Base-by-base conservation (phyloP, 1,140 invertebrate genomes). In the Bicyclus anynana region DNA sequence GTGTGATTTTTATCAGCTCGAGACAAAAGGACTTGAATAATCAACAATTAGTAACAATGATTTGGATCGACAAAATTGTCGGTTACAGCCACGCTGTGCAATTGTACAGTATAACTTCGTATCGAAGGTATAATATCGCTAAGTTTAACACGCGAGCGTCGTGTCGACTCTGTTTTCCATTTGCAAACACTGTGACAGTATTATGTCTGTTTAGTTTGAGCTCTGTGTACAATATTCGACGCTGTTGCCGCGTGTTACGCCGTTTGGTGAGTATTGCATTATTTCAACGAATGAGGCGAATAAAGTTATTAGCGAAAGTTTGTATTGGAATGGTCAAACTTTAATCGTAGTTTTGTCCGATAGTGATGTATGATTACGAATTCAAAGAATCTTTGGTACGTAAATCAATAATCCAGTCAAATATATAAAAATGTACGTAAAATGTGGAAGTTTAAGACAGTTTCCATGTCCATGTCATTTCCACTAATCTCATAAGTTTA, bases 11-110 rank as follows among this genome's bases (percentile, higher is more conserved):
- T 2, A 10, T 44, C 21, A 21, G n/a, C 20, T 20, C 20, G 5
- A 23, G n/a, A 21, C 6, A 20, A 5, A 14, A 42, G 40, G 14
- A 38, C 44, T 56, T 49, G 20, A 38, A 29, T 56, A 49, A 40
- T 49, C 46, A 40, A 40, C 44, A 37, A 56, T 56, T 56, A 48
- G 5, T 5, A 18, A 38, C 16, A 56, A 56, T 56, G 33, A 49
- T 49, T 49, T 56, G n/a, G 29, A 38, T 49, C 53, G 47, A 49
- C 35, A 49, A 53, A 56, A 49, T 48, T 17, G 21, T 21, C 26
- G 44, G 33, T 56, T 56, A 44, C 26, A 44, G 38, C 20, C 4
- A 17, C 18, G 33, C 10, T 38, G 21, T 52, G 33, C 27, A 35
- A 49, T 50, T 50, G 27, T 20, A 21, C 27, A 9, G 17, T 40